phyloP scores from a whole-genome alignment of 1,140 invertebrate genomes.

The Babylonia areolata region DNA sequence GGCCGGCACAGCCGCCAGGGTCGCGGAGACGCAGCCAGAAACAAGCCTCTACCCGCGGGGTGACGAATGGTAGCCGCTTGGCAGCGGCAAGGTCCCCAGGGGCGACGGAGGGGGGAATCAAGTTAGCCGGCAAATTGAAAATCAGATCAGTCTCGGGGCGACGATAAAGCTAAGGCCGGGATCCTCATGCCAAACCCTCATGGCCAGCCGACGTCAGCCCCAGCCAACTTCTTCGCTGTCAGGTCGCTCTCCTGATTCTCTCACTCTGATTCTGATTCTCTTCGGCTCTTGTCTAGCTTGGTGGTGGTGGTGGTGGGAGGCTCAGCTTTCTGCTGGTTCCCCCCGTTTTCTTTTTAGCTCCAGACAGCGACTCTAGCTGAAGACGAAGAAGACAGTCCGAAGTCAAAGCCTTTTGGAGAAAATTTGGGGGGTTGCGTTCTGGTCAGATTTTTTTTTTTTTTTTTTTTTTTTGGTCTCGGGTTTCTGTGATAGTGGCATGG shows the following conservation, averaged over 20 bases:
- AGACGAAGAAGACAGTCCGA: too few species aligned
- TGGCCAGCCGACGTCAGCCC: too few species aligned
- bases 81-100: constrained; percentile 23
- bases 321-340: too few species aligned
- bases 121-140: constrained; percentile 59
- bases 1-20: not conserved
- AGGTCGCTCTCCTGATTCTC: not conserved
- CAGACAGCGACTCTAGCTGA: too few species aligned
- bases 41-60: constrained; percentile 27
- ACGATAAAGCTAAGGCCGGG: constrained; percentile 46
- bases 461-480: too few species aligned
- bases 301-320: too few species aligned
- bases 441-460: too few species aligned
- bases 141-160: constrained; percentile 55
- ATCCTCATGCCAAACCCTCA: not conserved
- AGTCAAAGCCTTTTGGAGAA: too few species aligned
- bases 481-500: too few species aligned
- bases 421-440: too few species aligned
- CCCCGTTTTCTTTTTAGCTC: too few species aligned
- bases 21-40: not conserved
- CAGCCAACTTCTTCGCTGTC: not conserved
- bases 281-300: not conserved
- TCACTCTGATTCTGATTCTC: not conserved
- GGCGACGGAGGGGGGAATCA: constrained; percentile 40
- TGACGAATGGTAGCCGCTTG: constrained; percentile 39